Evolutionary conservation across 2,888 invertebrate genomes (phyloP).

Genomic region (Chloromyia formosa): DNA sequence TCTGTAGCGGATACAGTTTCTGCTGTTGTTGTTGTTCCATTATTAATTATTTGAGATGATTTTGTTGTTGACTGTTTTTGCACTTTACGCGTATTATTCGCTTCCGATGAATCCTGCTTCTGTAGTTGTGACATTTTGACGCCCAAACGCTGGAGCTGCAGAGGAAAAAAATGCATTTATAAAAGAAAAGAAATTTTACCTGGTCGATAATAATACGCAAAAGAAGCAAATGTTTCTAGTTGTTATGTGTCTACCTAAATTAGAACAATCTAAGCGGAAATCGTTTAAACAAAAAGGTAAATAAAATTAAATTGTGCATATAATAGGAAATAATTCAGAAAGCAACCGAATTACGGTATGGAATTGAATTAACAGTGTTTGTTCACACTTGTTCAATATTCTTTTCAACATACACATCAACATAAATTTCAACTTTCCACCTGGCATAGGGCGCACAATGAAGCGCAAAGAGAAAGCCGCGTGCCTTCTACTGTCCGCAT

Average conservation of each 20-base stretch:
- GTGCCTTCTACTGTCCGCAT: no score
- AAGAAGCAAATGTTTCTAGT: not conserved
- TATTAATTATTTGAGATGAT: constrained; percentile 51
- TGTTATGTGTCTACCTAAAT: not conserved
- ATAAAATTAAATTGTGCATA: no score
- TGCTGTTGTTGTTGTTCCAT: constrained; percentile 52
- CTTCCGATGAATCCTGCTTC: constrained; percentile 52
- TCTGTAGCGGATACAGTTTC: constrained; percentile 53
- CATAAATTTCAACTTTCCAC: no score
- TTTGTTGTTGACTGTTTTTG: constrained; percentile 42
- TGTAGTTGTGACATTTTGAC: constrained; percentile 54
- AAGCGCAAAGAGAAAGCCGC: no score
- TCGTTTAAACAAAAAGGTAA: not conserved
- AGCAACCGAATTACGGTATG: no score
- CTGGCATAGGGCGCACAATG: no score
- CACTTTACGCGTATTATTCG: constrained; percentile 42
- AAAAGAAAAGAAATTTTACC: no score
- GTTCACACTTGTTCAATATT: no score
- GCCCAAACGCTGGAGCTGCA: constrained; percentile 53
- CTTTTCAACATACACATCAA: no score
- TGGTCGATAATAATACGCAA: no score
- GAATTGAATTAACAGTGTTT: no score
- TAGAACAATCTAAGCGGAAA: not conserved
- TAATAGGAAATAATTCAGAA: no score
- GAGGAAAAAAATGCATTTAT: constrained; percentile 10